Evolutionary conservation across 2,888 invertebrate genomes (phyloP).

Genomic region (Ceramica pisi): DNA sequence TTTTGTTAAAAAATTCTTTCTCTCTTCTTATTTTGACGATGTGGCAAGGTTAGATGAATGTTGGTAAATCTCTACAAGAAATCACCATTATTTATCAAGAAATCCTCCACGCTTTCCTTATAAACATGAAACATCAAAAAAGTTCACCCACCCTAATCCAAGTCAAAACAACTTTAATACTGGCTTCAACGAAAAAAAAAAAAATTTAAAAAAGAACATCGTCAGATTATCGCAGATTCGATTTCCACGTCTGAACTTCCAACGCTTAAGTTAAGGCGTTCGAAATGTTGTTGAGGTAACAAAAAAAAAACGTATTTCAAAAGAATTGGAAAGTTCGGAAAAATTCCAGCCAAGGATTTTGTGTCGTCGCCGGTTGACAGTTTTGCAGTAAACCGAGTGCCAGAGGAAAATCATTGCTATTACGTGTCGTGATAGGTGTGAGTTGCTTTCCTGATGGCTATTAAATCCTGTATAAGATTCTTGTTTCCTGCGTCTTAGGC

Average conservation of each 20-base stretch:
- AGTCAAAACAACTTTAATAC: constrained; percentile 31
- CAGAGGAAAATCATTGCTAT: constrained; percentile 65
- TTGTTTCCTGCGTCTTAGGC: background rate
- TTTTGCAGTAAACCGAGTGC: constrained; percentile 75
- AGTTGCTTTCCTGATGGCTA: constrained; percentile 3
- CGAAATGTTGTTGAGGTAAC: constrained; percentile 59
- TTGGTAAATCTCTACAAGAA: background rate
- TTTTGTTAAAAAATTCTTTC: too few relatives aligned
- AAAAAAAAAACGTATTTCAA: constrained; percentile 65
- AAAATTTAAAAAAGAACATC: constrained; percentile 24
- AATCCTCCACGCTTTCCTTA: background rate
- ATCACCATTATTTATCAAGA: background rate
- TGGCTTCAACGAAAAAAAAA: constrained; percentile 21
- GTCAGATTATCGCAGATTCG: constrained; percentile 56
- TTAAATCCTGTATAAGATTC: background rate
- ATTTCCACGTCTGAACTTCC: constrained; percentile 54
- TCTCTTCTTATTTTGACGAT: too few relatives aligned
- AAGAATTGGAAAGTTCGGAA: constrained; percentile 71
- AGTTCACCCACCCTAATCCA: constrained; percentile 1
- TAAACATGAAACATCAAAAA: constrained; percentile 17
- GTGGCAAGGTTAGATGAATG: too few relatives aligned
- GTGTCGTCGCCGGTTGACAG: constrained; percentile 73
- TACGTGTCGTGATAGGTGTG: constrained; percentile 64
- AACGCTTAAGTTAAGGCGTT: constrained; percentile 51
- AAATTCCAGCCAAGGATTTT: constrained; percentile 72